Base-by-base conservation (phyloP, 2,113 vertebrate species). In the Octodon degus region DNA sequence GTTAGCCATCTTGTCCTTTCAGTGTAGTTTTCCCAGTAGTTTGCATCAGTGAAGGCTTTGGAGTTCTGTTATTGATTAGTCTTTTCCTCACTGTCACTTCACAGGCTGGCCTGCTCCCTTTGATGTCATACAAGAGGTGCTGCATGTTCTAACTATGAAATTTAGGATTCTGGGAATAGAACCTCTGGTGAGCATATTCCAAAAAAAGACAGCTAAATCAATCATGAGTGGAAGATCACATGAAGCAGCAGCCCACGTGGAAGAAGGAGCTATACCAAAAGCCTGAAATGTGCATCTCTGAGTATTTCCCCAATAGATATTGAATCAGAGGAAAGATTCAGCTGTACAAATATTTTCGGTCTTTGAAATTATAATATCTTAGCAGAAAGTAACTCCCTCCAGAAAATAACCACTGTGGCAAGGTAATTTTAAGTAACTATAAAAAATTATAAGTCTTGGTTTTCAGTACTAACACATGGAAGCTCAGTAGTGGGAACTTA, bases 161-260 rank as follows among this genome's bases (percentile, higher is more conserved):
- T 97, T 97, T 96, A 84, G 96, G 95, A 97, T 96, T 97, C 91
- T 76, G 94, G 97, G 97, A 97, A 97, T 97, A 97, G 94, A 92
- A 97, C 97, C 91, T 98, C 96, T 98, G 88, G 94, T 94, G 97
- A 98, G 97, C 90, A 98, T 95, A 97, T 98, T 97, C 98, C 97
- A 95, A 97, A 77, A 97, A 77, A 97, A 94, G 97, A 95, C 96
- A 95, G 97, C 87, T 97, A 96, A 98, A 96, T 96, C 97, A 97
- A 96, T 96, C 92, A 89, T 60, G 82, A 97, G 94, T 95, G 88
- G 97, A 98, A 92, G 25, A 7, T 96, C 92, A 95, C 95, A 94
- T 87, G 96, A 96, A 94, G 96, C 27, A 95, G 94, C 83, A 95
- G 95, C 74, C 92, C 67, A 47, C 22, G 76, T 72, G 62, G 86